These are phyloP conservation scores for Amphipyra tragopoginis DNA, from an alignment of 2,888 invertebrate genomes.

Conservation along the genomic window DNA sequence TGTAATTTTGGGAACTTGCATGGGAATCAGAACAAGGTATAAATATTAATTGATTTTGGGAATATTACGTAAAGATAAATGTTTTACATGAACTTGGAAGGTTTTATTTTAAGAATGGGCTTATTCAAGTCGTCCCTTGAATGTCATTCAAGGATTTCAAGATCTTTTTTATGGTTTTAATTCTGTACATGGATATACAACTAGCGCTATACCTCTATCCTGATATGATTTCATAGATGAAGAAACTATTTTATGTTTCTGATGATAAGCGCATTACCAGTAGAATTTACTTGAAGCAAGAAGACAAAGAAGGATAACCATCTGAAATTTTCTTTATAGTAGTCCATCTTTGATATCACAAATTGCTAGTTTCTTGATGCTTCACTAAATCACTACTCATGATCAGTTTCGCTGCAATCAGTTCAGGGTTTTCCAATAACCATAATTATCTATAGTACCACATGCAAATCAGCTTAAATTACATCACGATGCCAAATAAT, in stretches of 20 bases:
- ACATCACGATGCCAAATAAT: slow-evolving; percentile 45
- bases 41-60: slow-evolving; percentile 36
- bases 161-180: no score
- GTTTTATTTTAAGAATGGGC: not conserved
- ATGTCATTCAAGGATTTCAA: no score
- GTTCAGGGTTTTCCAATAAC: slow-evolving; percentile 13
- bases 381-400: slow-evolving; percentile 15
- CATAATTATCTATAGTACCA: slow-evolving; percentile 28
- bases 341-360: no score
- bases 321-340: no score
- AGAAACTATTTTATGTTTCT: no score
- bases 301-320: no score
- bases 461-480: slow-evolving; percentile 40
- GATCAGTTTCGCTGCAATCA: slow-evolving; percentile 7
- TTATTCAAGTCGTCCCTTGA: no score
- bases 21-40: slow-evolving; percentile 53
- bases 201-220: no score
- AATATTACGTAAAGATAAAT: not conserved
- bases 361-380: not conserved
- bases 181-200: no score
- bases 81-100: not conserved
- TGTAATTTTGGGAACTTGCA: slow-evolving; percentile 49
- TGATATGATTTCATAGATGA: no score
- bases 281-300: no score
- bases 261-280: no score